A percentile compares a stretch with the other conserved stretches of the same genome.
phyloP scores from a whole-genome alignment of 2,113 vertebrate genomes.

The Indri indri region DNA sequence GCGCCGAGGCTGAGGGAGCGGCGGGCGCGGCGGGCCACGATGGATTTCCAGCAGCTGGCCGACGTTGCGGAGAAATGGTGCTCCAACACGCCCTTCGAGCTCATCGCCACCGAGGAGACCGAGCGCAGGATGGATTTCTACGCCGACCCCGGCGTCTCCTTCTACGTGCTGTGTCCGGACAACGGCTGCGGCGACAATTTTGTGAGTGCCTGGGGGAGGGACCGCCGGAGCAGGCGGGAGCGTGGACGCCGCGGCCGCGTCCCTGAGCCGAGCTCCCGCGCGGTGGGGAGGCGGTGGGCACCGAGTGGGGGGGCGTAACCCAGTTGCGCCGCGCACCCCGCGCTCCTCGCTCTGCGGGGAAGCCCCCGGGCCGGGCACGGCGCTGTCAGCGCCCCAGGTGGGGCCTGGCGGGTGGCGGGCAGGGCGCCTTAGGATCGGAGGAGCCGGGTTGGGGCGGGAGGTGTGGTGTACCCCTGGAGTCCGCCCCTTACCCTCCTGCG shows the following conservation, averaged over 20 bases:
- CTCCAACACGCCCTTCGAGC: slow-evolving; percentile 95
- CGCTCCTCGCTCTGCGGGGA: background rate
- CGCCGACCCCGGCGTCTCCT: slow-evolving; percentile 96
- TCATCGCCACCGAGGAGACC: slow-evolving; percentile 96
- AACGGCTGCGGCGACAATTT: slow-evolving; percentile 94
- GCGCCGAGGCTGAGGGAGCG: background rate
- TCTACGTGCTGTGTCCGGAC: slow-evolving; percentile 96
- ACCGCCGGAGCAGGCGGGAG: background rate
- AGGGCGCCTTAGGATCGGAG: background rate
- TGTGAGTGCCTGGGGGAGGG: slow-evolving; percentile 87
- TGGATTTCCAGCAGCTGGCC: slow-evolving; percentile 97
- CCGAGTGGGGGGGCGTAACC: background rate
- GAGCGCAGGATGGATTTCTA: slow-evolving; percentile 98
- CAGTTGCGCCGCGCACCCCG: background rate
- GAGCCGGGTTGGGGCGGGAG: background rate
- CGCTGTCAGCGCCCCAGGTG: background rate
- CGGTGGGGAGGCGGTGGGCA: background rate
- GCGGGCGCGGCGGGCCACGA: slow-evolving; percentile 77
- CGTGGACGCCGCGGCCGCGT: background rate
- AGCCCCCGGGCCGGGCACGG: background rate
- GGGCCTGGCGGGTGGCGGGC: background rate
- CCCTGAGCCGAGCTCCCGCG: background rate
- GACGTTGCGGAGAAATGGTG: slow-evolving; percentile 97
- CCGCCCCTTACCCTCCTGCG: background rate
- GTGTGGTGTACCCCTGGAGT: background rate